A percentile compares a stretch with the other conserved stretches of the same genome.
Conservation (phyloP, 2,113 vertebrate genomes). For the Rhipidura dahli region DNA sequence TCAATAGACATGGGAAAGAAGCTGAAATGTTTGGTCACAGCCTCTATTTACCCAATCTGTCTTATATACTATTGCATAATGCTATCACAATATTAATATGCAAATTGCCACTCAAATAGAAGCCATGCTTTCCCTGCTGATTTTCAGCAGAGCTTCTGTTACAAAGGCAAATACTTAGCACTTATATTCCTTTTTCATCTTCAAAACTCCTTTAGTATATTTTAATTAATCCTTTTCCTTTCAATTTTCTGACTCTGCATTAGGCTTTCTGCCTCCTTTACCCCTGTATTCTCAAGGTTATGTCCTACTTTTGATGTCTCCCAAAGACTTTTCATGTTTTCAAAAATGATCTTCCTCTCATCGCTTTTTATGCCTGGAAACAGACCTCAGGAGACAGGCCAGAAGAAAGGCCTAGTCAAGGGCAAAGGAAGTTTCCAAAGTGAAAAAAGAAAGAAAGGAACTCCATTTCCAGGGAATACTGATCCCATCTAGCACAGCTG, state of each 20-base stretch:
- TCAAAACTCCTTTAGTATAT: neutral
- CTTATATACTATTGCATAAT: conserved; percentile 49
- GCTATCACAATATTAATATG: conserved; percentile 59
- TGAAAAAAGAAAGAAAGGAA: neutral
- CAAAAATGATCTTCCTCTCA: neutral
- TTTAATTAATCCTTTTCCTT: conserved; percentile 48
- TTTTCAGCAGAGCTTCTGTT: conserved; percentile 18
- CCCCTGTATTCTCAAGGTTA: neutral
- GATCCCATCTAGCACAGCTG: neutral
- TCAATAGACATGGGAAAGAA: neutral
- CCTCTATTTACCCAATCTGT: conserved; percentile 54
- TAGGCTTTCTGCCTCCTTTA: neutral
- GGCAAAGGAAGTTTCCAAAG: neutral
- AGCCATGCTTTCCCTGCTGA: conserved; percentile 4
- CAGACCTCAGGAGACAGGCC: neutral
- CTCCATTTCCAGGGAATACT: neutral
- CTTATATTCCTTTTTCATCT: conserved; percentile 18
- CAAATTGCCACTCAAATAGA: conserved; percentile 46
- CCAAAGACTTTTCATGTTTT: neutral
- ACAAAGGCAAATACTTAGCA: conserved; percentile 21
- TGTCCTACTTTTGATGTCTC: neutral
- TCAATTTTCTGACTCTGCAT: neutral
- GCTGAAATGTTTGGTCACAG: conserved; percentile 38
- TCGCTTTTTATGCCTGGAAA: neutral
- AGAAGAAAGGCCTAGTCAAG: neutral